A percentile compares a stretch with the other conserved stretches of the same genome.
These are phyloP conservation scores for Ornithorhynchus anatinus DNA, from an alignment of 2,113 vertebrate species.

Conservation along the genomic window DNA sequence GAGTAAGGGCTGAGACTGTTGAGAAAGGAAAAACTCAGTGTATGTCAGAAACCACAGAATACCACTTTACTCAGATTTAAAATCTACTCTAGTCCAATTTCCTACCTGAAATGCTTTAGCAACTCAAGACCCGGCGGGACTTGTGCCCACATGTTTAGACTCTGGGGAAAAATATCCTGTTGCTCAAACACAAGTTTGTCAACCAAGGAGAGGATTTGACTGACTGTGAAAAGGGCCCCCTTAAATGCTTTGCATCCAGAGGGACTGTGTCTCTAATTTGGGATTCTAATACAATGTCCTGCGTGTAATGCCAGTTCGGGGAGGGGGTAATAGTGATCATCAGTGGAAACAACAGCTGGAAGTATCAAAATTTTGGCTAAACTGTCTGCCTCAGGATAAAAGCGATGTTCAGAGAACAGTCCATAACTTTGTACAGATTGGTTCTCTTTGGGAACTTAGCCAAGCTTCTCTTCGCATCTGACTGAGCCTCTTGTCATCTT, in stretches of 20 bases:
- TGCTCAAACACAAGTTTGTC: too few species aligned
- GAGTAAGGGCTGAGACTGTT: too few species aligned
- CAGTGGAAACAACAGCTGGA: background rate
- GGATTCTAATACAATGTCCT: rapidly evolving
- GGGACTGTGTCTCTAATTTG: background rate
- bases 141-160: too few species aligned
- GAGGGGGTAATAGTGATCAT: background rate
- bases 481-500: background rate
- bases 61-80: too few species aligned
- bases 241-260: background rate
- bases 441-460: background rate
- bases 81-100: too few species aligned
- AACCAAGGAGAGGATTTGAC: too few species aligned
- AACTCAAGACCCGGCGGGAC: too few species aligned
- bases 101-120: too few species aligned
- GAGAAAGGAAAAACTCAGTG: too few species aligned
- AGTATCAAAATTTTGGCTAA: rapidly evolving
- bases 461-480: conserved; percentile 27
- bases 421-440: background rate
- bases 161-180: too few species aligned
- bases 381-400: background rate
- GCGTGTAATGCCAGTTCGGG: background rate
- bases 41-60: too few species aligned
- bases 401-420: background rate
- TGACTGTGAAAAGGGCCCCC: background rate